Evolutionary conservation across 2,797 vertebrate species (phyloP), one percentile per base, ranked within the genome.

Genomic region (Serranus cabrilla): DNA sequence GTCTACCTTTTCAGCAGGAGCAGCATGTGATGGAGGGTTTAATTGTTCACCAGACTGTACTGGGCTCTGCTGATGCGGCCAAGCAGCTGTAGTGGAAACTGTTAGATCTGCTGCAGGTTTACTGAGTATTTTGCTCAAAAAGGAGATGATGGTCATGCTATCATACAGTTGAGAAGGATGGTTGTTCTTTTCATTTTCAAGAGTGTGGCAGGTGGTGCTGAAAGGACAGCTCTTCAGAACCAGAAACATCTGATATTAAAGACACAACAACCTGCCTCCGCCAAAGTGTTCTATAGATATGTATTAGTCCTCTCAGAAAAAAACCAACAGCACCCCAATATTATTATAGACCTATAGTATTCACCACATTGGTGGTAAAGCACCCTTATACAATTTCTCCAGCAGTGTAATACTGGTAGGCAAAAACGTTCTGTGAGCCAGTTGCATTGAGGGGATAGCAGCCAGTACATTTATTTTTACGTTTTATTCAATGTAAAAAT

Each of bases 31-130:
- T 71, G 71, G 78, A 27, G 74, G 77, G 62, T 40, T 0, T 71
- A 85, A 90, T 90, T 93, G 92, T 82, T 87, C 90, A 92, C 76
- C 86, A 92, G 93, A 93, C 93, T 93, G 88, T 92, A 79, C 57
- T 66, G 65, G 12, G 14, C 61, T 85, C 61, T 46, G 17, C 80
- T 83, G 83, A 82, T 71, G 81, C n/a, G 13, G 74, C 62, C 46
- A 62, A 74, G 60, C 60, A 66, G 64, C 54, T 2, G 63, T 68
- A 54, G 72, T 69, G 61, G 69, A 87, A 79, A 56, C 43, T 46
- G 58, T 21, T 21, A 46, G 74, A 73, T 58, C 51, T 63, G 63
- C 50, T 43, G 61, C 59, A 39, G 62, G 60, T 66, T 81, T 71
- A 31, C 64, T 55, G 16, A 71, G 14, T 37, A 17, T 56, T 51